Evolutionary conservation across 2,888 invertebrate genomes (phyloP), one percentile per base, ranked within the genome.

Genomic region (Brachyptera risi): DNA sequence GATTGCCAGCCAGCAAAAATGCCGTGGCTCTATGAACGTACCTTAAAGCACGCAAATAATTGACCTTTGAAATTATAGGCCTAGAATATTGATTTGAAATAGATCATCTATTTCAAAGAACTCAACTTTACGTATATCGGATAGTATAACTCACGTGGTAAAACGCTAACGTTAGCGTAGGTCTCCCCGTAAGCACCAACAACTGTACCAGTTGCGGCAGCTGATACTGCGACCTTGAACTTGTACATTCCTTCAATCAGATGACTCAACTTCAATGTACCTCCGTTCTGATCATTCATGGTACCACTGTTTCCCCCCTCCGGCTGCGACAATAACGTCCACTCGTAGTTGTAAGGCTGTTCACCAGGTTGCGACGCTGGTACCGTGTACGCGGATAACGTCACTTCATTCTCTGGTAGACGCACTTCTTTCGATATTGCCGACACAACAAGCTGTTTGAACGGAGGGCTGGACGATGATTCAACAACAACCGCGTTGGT

Each of bases 81-180:
- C n/a, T n/a, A n/a, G n/a, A n/a, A n/a, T n/a, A n/a, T n/a, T n/a
- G n/a, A n/a, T n/a, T n/a, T n/a, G n/a, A n/a, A n/a, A n/a, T n/a
- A n/a, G n/a, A n/a, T n/a, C n/a, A n/a, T n/a, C n/a, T n/a, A n/a
- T n/a, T n/a, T n/a, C n/a, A n/a, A n/a, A n/a, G n/a, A n/a, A n/a
- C n/a, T n/a, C n/a, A n/a, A n/a, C n/a, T n/a, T n/a, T n/a, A n/a
- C n/a, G n/a, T n/a, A n/a, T n/a, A n/a, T n/a, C n/a, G n/a, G n/a
- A n/a, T n/a, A n/a, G n/a, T n/a, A n/a, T n/a, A n/a, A 72, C 74
- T 71, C 68, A 83, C 83, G 79, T 63, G 94, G 91, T 67, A 89
- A 72, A 13, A 96, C 96, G 0, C 92, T 93, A 2, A 96, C 91
- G 73, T 96, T 96, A 0, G 92, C 94, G 68, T 85, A 86, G 0